A percentile compares a stretch with the other conserved stretches of the same genome.
Conservation (phyloP, 2,888 invertebrate genomes). For the Drosophila anomelani region DNA sequence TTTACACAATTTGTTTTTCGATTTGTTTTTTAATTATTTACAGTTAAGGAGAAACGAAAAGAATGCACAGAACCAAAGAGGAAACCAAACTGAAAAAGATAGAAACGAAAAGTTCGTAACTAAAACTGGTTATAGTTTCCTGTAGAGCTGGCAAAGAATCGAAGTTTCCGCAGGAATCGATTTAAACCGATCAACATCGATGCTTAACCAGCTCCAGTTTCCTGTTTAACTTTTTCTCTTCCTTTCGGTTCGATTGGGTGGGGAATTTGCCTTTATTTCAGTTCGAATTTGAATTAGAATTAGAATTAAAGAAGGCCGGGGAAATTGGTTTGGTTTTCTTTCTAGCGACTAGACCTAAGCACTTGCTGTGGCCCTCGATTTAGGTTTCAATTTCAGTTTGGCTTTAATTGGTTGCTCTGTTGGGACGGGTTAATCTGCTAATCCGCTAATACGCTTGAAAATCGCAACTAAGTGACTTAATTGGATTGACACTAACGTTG, state of each 20-base stretch:
- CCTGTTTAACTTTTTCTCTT: constrained; percentile 37
- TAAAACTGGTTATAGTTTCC: constrained; percentile 55
- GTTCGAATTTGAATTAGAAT: constrained; percentile 31
- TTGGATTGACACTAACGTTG: constrained; percentile 76
- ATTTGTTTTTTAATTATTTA: constrained; percentile 81
- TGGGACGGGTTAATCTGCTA: constrained; percentile 85
- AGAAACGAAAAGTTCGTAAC: constrained; percentile 54
- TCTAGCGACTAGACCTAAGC: constrained; percentile 19
- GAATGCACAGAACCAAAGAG: constrained; percentile 36
- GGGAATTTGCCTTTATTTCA: constrained; percentile 47
- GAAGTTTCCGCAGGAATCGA: constrained; percentile 5
- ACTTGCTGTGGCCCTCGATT: constrained; percentile 19
- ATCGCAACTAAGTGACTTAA: constrained; percentile 78
- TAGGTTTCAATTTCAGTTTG: constrained; percentile 35
- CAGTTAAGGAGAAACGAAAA: constrained; percentile 67
- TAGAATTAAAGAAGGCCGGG: constrained; percentile 50
- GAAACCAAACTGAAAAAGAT: constrained; percentile 62
- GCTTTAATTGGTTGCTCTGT: constrained; percentile 66
- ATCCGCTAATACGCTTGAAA: constrained; percentile 83
- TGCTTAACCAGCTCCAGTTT: constrained; percentile 24
- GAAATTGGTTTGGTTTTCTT: constrained; percentile 52
- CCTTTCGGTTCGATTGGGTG: constrained; percentile 15
- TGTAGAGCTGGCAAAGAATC: constrained; percentile 15
- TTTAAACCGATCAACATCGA: constrained; percentile 1
- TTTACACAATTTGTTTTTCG: constrained; percentile 74